Evolutionary conservation across 2,888 invertebrate genomes (phyloP), one percentile per base, ranked within the genome.

Genomic region (Apodemia duryi): DNA sequence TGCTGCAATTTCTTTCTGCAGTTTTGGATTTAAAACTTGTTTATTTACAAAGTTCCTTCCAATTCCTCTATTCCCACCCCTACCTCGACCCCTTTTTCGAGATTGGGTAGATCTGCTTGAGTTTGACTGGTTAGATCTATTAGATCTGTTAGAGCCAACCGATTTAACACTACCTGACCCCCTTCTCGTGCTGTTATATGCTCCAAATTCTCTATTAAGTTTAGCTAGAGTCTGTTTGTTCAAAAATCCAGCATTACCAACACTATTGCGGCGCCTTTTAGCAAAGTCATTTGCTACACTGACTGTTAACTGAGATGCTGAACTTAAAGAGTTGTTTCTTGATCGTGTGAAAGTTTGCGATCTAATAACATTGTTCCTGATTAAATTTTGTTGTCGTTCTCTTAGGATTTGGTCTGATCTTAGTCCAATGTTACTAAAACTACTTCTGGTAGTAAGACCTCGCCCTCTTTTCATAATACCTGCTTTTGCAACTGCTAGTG

Each of bases 291-390:
- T 92, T 1, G 88, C 83, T 1, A 92, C 91, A 75, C 89, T 91
- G 6, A 92, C 91, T 63, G 90, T 89, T 13, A 91, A 72, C 68
- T 88, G 87, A 46, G 88, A 84, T 61, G 84, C 78, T 61, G 85
- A 79, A 73, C 77, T 84, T 43, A 86, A 82, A 3, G 91, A 89
- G 72, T 90, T 90, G 64, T 88, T 86, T 66, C 89, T 82, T 28
- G 91, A 91, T 7, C 91, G 78, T 61, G 88, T 92, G 65, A 92
- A 92, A 52, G 91, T 92, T 74, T 90, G 91, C 6, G 91, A 85
- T 72, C 75, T 84, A 64, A 92, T 91, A 1, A 86, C 73, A 70
- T 85, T 84, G 65, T 85, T 86, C 10, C 83, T 78, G 11, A 74
- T 69, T 10, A 82, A 71, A 69, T 86, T 82, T 69, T 85, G 82